Conservation (phyloP, 2,113 vertebrate genomes). For the Diglossa brunneiventris region DNA sequence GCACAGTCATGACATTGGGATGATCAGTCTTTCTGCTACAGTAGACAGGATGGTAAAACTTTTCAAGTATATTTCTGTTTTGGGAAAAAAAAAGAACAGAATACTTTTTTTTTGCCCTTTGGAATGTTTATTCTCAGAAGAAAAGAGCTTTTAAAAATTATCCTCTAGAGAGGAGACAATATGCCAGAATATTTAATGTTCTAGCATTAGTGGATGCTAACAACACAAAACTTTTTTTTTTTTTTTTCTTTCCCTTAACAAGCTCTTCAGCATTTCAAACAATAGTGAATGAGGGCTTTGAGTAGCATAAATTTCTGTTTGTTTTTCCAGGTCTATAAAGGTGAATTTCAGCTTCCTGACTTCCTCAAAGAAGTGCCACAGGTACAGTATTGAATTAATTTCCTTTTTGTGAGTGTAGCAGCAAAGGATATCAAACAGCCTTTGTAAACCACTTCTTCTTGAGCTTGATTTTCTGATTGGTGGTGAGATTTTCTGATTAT, state of each 20-base stretch:
- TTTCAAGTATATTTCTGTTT: not conserved
- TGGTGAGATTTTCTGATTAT: not conserved
- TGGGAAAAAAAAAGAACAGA: not conserved
- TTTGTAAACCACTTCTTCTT: not conserved
- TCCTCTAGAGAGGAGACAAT: not conserved
- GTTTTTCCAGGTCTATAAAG: slow-evolving; percentile 88
- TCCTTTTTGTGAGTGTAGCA: not conserved
- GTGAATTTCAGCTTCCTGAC: slow-evolving; percentile 97
- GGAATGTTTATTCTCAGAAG: not conserved
- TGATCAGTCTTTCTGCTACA: not conserved
- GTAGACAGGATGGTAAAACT: not conserved
- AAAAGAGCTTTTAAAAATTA: not conserved
- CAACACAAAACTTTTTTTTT: not conserved
- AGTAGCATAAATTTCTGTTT: slow-evolving; percentile 5
- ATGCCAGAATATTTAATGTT: not conserved
- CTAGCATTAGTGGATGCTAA: not conserved
- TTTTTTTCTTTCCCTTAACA: not conserved
- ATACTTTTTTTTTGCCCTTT: rapidly evolving
- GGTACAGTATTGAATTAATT: slow-evolving; percentile 75
- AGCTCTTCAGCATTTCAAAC: not conserved
- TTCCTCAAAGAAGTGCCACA: slow-evolving; percentile 95
- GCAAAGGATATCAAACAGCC: not conserved
- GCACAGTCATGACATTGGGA: too few species aligned
- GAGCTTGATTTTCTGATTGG: not conserved
- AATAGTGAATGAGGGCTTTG: not conserved